phyloP scores from a whole-genome alignment of 2,888 invertebrate genomes.

The Agrenia bidenticulata region DNA sequence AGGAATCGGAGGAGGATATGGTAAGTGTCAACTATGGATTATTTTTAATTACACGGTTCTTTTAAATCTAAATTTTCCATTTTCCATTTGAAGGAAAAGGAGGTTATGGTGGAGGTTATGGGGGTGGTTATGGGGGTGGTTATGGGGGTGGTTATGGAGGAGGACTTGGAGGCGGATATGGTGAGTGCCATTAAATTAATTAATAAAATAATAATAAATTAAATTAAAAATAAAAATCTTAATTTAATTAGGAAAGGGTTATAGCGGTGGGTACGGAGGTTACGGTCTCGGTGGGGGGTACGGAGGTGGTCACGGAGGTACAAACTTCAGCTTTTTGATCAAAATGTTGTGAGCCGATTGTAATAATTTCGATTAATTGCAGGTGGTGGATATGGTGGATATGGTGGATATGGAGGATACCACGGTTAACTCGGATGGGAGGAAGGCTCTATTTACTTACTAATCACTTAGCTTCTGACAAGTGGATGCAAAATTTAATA shows the following conservation, averaged over 20 bases:
- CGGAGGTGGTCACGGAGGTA: too few relatives aligned
- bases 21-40: background rate
- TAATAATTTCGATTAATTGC: constrained; percentile 20
- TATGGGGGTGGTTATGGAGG: constrained; percentile 2
- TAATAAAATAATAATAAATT: too few relatives aligned
- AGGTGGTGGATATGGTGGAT: constrained; percentile 27
- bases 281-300: constrained; percentile 25
- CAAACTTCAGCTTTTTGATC: too few relatives aligned
- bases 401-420: constrained; percentile 4
- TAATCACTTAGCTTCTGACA: too few relatives aligned
- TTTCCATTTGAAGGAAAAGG: background rate
- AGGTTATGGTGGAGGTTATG: constrained; percentile 8
- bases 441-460: too few relatives aligned
- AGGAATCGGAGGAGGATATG: background rate
- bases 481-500: constrained; percentile 6
- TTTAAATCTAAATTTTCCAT: background rate
- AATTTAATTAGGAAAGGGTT: too few relatives aligned
- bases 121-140: constrained; percentile 3
- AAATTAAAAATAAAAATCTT: too few relatives aligned
- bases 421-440: background rate
- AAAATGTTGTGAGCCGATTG: too few relatives aligned
- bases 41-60: too few relatives aligned
- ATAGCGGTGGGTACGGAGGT: constrained; percentile 12
- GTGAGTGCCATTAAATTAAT: background rate
- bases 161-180: constrained; percentile 1